Percentiles rank a stretch among this genome's conserved stretches.
These are phyloP conservation scores for Catamblyrhynchus diadema DNA, from an alignment of 2,797 vertebrate species.

Conservation along the genomic window DNA sequence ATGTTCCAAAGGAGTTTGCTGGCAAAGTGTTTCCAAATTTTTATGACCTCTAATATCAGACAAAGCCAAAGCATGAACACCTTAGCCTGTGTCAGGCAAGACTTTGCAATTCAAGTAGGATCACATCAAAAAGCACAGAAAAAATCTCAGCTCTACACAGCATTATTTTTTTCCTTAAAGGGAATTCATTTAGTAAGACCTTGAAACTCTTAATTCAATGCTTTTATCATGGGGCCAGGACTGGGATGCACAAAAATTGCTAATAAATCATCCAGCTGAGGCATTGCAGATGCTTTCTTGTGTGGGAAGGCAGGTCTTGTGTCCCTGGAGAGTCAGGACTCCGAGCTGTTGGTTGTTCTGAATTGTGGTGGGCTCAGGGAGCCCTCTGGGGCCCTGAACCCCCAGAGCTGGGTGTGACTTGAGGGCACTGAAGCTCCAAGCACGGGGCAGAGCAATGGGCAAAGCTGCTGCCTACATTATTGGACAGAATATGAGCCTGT, in stretches of 20 bases:
- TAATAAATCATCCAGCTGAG: not conserved
- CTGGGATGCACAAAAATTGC: not conserved
- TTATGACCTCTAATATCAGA: not conserved
- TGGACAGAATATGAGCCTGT: not conserved
- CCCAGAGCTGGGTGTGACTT: not conserved
- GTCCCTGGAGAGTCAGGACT: not conserved
- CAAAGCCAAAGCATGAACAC: not conserved
- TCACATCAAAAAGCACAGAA: not conserved
- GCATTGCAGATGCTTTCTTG: not conserved
- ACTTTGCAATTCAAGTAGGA: not conserved
- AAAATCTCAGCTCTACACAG: not conserved
- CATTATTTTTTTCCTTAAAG: not conserved
- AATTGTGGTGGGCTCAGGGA: not conserved
- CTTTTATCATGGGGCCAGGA: not conserved
- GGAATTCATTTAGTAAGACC: not conserved
- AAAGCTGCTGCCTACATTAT: not conserved
- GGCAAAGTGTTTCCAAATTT: not conserved
- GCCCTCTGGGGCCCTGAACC: not conserved
- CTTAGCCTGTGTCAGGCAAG: not conserved
- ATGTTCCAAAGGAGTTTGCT: not conserved
- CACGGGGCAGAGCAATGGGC: not conserved
- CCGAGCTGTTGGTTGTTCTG: fast-evolving
- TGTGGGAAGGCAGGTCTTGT: not conserved
- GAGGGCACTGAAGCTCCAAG: not conserved
- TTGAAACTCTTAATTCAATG: not conserved